Evolutionary conservation across 2,888 invertebrate species (phyloP), one percentile per base, ranked within the genome.

Genomic region (Lasioglossum zephyrum): DNA sequence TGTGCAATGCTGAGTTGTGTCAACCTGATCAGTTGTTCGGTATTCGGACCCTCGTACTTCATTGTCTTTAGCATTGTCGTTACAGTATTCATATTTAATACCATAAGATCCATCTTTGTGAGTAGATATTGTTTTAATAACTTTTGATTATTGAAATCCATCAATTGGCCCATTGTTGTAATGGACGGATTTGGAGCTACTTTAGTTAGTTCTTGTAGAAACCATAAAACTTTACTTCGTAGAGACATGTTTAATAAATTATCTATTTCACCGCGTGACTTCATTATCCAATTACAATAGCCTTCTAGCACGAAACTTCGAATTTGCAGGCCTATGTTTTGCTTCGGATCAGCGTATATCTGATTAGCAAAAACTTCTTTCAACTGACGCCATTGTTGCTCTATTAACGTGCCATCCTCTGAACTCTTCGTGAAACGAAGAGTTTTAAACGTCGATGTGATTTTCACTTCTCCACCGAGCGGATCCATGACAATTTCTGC

Each of bases 301-400:
- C 84, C 86, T 57, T 87, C 84, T 73, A 93, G 79, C 53, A 91
- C 87, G 57, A 90, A 81, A 81, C 83, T 88, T 79, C 92, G 84
- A 36, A 94, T 92, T 22, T 89, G 79, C 41, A 93, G 87, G 16
- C 92, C 87, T 6, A 88, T 47, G 18, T 86, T 89, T 22, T 88
- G 81, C 47, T 89, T 89, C 1, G 82, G 60, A 13, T 89, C 91
- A 2, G 89, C 84, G 73, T 93, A 93, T 76, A 95, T 91, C 70
- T 92, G 91, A 81, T 94, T 92, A 0, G 93, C 88, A 26, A 94
- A 91, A 41, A 93, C 81, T 80, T 93, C 92, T 74, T 93, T 94
- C 26, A 94, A 81, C 16, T 91, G 85, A 66, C 89, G 80, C 95
- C 95, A 95, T 26, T 89, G 89, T 60, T 89, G 91, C 75, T 94